Evolutionary conservation across 2,888 invertebrate species (phyloP).

Genomic region (Tinea trinotella): DNA sequence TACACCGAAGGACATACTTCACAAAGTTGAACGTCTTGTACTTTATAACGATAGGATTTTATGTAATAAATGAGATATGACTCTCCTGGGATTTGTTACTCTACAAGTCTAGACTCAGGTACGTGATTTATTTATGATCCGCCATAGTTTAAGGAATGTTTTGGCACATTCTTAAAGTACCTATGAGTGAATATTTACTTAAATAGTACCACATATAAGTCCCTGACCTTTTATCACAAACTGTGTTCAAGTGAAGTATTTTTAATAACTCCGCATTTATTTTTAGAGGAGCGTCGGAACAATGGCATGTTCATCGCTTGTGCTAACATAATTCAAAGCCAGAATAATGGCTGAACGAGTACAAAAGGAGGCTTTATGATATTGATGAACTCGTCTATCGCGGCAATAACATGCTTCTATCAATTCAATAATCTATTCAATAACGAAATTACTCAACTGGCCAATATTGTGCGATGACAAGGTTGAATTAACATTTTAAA

Average conservation of each 20-base stretch:
- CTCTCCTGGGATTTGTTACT: too few relatives aligned
- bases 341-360: conserved; percentile 9
- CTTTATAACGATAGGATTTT: neutral
- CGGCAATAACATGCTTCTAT: conserved; percentile 2
- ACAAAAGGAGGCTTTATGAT: conserved; percentile 18
- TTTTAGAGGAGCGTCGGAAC: conserved; percentile 6
- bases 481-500: neutral
- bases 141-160: too few relatives aligned
- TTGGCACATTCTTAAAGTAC: too few relatives aligned
- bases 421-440: too few relatives aligned
- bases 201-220: too few relatives aligned
- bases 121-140: too few relatives aligned
- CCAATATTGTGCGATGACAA: neutral
- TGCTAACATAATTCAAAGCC: conserved; percentile 17
- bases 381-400: conserved; percentile 17
- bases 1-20: neutral
- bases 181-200: too few relatives aligned
- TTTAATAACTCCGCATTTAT: neutral
- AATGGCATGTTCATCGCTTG: conserved; percentile 19
- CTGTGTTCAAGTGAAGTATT: neutral
- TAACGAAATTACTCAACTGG: conserved; percentile 5
- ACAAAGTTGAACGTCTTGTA: neutral
- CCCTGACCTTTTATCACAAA: neutral
- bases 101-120: too few relatives aligned
- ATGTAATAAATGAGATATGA: too few relatives aligned